Percentiles rank a stretch among this genome's conserved stretches.
Conservation (phyloP, 2,797 vertebrate species). For the Peromyscus nudipes region DNA sequence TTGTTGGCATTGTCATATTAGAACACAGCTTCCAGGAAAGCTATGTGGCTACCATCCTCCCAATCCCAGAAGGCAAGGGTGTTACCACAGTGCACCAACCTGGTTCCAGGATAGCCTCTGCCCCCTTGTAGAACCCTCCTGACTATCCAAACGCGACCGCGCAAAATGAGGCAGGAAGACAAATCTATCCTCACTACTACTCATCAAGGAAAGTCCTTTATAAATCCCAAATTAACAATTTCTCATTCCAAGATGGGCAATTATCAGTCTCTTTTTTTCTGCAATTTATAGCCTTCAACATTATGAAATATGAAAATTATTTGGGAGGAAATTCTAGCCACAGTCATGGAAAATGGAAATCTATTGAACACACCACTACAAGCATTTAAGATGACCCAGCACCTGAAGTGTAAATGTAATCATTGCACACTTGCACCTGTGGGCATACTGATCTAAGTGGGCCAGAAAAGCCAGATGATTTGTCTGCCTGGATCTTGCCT, state of each 20-base stretch:
- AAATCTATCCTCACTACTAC: slow-evolving; percentile 87
- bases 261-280: slow-evolving; percentile 80
- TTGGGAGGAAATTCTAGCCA: slow-evolving; percentile 64
- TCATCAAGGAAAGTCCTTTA: slow-evolving; percentile 90
- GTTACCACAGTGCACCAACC: background rate
- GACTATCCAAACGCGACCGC: slow-evolving; percentile 88
- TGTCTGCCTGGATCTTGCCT: background rate
- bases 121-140: slow-evolving; percentile 75
- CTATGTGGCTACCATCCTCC: background rate
- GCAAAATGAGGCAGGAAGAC: slow-evolving; percentile 87
- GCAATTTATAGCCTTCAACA: slow-evolving; percentile 85
- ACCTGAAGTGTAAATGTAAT: slow-evolving; percentile 30
- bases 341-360: slow-evolving; percentile 72
- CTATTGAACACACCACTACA: slow-evolving; percentile 76
- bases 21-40: background rate
- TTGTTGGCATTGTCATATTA: fast-evolving
- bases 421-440: fast-evolving
- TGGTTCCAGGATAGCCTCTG: fast-evolving
- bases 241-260: slow-evolving; percentile 86
- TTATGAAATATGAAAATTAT: slow-evolving; percentile 85
- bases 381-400: slow-evolving; percentile 79
- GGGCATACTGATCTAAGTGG: fast-evolving
- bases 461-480: background rate
- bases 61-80: background rate
- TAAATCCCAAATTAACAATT: slow-evolving; percentile 90